These are phyloP conservation scores for Calameuta idolon DNA, from an alignment of 2,888 invertebrate species.

Conservation along the genomic window DNA sequence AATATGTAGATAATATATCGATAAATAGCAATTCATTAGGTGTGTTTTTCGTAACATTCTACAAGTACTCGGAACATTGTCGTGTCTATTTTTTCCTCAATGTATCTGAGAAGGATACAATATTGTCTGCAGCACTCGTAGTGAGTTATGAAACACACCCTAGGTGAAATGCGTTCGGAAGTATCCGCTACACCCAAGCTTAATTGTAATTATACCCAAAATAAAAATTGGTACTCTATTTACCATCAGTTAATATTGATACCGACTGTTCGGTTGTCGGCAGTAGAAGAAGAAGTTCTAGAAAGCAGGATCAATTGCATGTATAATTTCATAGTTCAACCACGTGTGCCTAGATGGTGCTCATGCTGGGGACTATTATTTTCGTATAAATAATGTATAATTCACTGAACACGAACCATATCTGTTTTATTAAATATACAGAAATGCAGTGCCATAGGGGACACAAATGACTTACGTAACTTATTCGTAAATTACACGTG, in stretches of 20 bases:
- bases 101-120: too few relatives aligned
- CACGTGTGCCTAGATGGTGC: not conserved
- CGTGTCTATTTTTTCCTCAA: too few relatives aligned
- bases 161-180: too few relatives aligned
- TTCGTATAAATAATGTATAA: not conserved
- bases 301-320: not conserved
- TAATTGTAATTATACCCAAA: not conserved
- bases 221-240: not conserved
- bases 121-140: too few relatives aligned
- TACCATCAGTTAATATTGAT: not conserved
- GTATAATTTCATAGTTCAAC: not conserved
- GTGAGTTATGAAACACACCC: too few relatives aligned
- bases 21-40: too few relatives aligned
- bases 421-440: not conserved
- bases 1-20: too few relatives aligned
- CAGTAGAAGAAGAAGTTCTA: not conserved
- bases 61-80: too few relatives aligned
- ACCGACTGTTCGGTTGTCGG: not conserved
- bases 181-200: too few relatives aligned
- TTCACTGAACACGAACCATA: not conserved
- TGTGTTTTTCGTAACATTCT: too few relatives aligned
- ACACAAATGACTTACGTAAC: not conserved
- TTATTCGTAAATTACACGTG: too few relatives aligned
- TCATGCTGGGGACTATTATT: not conserved
- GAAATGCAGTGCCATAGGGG: not conserved